Conservation (phyloP, 2,797 vertebrate species). For the Nannoperca australis region DNA sequence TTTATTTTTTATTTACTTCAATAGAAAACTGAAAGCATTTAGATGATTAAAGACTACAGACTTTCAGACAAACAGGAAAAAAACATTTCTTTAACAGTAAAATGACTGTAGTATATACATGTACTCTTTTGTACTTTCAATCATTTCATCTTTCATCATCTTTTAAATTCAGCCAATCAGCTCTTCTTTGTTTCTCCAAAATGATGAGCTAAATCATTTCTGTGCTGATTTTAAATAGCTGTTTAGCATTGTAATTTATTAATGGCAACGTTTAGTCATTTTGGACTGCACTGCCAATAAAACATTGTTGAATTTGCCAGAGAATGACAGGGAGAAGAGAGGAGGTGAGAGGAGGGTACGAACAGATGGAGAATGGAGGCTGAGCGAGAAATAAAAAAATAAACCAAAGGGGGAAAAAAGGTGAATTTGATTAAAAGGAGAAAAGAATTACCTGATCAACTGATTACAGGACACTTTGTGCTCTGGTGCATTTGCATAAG, state of each 20-base stretch:
- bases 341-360: conserved; percentile 27
- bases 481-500: conserved; percentile 9
- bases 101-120: neutral
- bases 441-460: neutral
- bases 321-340: conserved; percentile 25
- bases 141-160: neutral
- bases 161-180: neutral
- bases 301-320: conserved; percentile 31
- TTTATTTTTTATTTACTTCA: neutral
- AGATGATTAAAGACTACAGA: neutral
- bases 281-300: conserved; percentile 11
- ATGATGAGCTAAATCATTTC: neutral
- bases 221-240: conserved; percentile 9
- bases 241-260: conserved; percentile 11
- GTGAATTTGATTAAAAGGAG: conserved; percentile 2
- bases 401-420: neutral
- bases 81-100: neutral
- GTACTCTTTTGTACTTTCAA: neutral
- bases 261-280: conserved; percentile 21
- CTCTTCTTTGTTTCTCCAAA: neutral
- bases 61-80: neutral
- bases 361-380: conserved; percentile 55
- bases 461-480: conserved; percentile 10
- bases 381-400: conserved; percentile 5
- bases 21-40: conserved; percentile 17